Evolutionary conservation across 2,888 invertebrate species (phyloP).

Genomic region (Aspidiotus destructor): DNA sequence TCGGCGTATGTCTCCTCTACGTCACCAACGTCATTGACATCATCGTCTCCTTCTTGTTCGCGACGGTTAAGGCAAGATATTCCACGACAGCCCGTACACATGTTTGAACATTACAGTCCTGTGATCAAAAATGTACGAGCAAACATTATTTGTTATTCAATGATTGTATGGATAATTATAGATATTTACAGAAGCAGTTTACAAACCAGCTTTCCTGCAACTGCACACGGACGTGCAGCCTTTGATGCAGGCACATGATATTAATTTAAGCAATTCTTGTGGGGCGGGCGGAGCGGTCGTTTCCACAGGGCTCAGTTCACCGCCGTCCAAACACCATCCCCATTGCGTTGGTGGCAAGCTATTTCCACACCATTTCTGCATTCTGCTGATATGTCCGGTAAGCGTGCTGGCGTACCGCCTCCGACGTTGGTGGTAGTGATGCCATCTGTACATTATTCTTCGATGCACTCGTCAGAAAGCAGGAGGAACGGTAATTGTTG

Average conservation of each 20-base stretch:
- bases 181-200: no score
- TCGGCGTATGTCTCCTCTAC: no score
- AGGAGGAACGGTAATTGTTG: no score
- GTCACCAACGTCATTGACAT: neutral
- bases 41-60: neutral
- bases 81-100: conserved; percentile 15
- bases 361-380: conserved; percentile 20
- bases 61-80: conserved; percentile 14
- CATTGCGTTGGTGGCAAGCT: neutral
- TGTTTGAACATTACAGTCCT: conserved; percentile 7
- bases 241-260: conserved; percentile 17
- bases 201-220: conserved; percentile 10
- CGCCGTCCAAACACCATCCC: conserved; percentile 13
- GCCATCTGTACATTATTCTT: conserved; percentile 7
- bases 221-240: conserved; percentile 12
- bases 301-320: conserved; percentile 3
- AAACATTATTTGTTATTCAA: neutral
- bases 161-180: no score
- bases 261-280: conserved; percentile 16
- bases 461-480: neutral
- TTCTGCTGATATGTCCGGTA: conserved; percentile 28
- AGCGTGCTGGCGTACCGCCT: conserved; percentile 23
- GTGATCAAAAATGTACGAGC: neutral
- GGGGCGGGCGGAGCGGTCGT: conserved; percentile 13
- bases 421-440: conserved; percentile 26